Percentiles rank a stretch among this genome's conserved stretches.
Evolutionary conservation across 2,888 invertebrate species (phyloP).

Genomic region (Theretra japonica): DNA sequence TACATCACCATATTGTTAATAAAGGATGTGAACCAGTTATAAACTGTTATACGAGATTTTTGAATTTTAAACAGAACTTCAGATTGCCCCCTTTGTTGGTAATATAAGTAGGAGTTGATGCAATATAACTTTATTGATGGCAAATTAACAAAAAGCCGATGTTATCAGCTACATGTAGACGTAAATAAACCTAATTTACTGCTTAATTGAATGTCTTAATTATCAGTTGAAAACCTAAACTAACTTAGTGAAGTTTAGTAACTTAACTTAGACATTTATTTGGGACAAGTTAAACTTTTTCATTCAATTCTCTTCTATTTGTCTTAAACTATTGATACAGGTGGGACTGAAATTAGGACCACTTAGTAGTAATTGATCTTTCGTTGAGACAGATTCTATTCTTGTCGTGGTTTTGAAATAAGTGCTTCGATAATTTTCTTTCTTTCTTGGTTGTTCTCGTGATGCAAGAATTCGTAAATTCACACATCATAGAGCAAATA

Average conservation of each 20-base stretch:
- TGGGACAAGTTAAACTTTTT: conserved; percentile 23
- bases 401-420: neutral
- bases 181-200: conserved; percentile 20
- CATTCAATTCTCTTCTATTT: conserved; percentile 18
- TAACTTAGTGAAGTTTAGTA: conserved; percentile 11
- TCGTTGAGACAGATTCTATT: neutral
- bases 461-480: too few relatives aligned
- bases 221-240: conserved; percentile 22
- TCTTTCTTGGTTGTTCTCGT: too few relatives aligned
- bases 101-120: too few relatives aligned
- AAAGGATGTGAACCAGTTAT: too few relatives aligned
- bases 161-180: neutral
- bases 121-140: too few relatives aligned
- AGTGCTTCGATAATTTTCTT: neutral
- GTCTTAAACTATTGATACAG: conserved; percentile 21
- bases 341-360: neutral
- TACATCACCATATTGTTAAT: too few relatives aligned
- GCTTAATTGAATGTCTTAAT: conserved; percentile 25
- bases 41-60: too few relatives aligned
- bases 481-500: too few relatives aligned
- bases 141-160: neutral
- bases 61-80: too few relatives aligned
- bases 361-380: neutral
- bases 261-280: conserved; percentile 16
- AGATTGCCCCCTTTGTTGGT: too few relatives aligned